These are phyloP conservation scores for Anniella stebbinsi DNA, from an alignment of 2,797 vertebrate species.

Conservation along the genomic window DNA sequence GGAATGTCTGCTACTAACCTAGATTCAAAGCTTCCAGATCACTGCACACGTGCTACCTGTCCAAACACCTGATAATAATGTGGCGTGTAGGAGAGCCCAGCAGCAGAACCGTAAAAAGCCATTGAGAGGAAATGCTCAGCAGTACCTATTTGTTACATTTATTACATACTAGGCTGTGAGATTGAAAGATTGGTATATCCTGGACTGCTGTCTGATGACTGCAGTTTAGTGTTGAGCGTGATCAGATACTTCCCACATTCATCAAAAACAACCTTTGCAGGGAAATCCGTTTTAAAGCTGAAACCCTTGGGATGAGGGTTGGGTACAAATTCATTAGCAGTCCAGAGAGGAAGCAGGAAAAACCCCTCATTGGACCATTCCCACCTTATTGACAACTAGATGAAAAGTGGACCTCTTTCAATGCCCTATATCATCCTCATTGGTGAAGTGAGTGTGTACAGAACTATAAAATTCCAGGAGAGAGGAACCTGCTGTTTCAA, in stretches of 20 bases:
- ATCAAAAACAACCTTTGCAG: constrained; percentile 18
- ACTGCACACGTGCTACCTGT: constrained; percentile 31
- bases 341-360: not conserved
- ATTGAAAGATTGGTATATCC: constrained; percentile 1
- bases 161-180: not conserved
- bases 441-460: constrained; percentile 66
- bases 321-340: not conserved
- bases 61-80: not conserved
- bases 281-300: not conserved
- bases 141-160: constrained; percentile 15
- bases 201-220: constrained; percentile 32
- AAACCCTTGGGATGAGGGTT: not conserved
- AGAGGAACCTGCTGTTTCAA: constrained; percentile 70
- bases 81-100: constrained; percentile 1
- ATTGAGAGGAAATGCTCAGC: constrained; percentile 22
- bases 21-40: constrained; percentile 45
- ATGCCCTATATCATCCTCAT: constrained; percentile 61
- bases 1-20: constrained; percentile 51
- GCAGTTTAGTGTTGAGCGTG: constrained; percentile 1
- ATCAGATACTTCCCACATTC: not conserved
- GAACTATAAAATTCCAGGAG: constrained; percentile 77
- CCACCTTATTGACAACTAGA: not conserved
- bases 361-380: not conserved
- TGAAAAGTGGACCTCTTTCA: constrained; percentile 51
- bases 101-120: constrained; percentile 24